Percentiles rank a stretch among this genome's conserved stretches.
phyloP scores from a whole-genome alignment of 2,888 invertebrate species.

The Himalopsyche japonica region DNA sequence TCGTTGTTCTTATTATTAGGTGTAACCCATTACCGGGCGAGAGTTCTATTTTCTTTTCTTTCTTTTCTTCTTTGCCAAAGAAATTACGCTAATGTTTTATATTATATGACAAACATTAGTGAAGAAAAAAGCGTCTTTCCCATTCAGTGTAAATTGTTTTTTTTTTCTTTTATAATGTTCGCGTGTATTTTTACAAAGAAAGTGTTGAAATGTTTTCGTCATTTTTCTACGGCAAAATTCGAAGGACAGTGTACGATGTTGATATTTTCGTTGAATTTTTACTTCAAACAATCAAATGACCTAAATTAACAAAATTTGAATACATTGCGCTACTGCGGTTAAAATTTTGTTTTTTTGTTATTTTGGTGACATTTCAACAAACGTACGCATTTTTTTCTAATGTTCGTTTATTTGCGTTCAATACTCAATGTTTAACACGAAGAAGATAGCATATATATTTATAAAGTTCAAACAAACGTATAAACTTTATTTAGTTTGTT shows the following conservation, averaged over 20 bases:
- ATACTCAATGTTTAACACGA: too few species aligned
- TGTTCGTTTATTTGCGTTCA: too few species aligned
- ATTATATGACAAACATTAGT: not conserved
- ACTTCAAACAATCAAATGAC: too few species aligned
- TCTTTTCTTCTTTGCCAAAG: not conserved
- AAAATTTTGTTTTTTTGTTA: too few species aligned
- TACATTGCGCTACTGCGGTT: too few species aligned
- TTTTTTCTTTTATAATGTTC: not conserved
- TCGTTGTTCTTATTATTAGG: constrained; percentile 26
- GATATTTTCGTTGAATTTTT: too few species aligned
- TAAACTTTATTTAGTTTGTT: too few species aligned
- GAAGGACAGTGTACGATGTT: not conserved
- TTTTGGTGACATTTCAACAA: too few species aligned
- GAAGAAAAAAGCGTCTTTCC: not conserved
- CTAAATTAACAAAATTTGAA: too few species aligned
- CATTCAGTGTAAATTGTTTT: constrained; percentile 1
- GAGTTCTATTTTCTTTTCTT: constrained; percentile 26
- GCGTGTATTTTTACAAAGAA: not conserved
- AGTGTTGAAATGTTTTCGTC: not conserved
- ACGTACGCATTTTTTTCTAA: too few species aligned
- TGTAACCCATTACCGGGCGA: constrained; percentile 27
- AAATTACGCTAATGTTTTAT: constrained; percentile 10
- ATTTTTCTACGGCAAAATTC: not conserved
- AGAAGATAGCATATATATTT: too few species aligned
- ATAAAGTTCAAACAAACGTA: too few species aligned